Evolutionary conservation across 2,113 vertebrate genomes (phyloP).

Genomic region (Lynx canadensis): DNA sequence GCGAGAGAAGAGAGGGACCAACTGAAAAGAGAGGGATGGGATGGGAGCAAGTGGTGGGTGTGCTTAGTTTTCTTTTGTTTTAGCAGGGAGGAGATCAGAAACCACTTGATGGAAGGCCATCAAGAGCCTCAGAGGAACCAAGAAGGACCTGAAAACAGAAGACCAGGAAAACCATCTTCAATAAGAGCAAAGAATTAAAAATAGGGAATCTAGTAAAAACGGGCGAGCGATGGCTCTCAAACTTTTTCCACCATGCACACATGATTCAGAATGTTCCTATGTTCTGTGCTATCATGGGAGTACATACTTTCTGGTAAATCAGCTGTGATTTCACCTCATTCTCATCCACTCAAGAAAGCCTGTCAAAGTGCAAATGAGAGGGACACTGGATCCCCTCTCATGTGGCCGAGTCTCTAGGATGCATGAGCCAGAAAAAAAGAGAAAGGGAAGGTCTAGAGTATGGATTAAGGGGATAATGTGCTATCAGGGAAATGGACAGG

Average conservation of each 20-base stretch:
- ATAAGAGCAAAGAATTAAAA: not conserved
- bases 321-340: slow-evolving; percentile 17
- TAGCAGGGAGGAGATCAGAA: not conserved
- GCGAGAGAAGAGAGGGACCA: not conserved
- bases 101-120: not conserved
- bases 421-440: not conserved
- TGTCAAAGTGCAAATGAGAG: not conserved
- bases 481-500: not conserved
- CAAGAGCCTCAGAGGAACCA: not conserved
- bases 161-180: not conserved
- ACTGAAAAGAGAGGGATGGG: not conserved
- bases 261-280: not conserved
- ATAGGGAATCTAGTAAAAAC: not conserved
- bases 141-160: not conserved
- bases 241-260: not conserved
- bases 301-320: not conserved
- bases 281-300: not conserved
- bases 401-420: not conserved
- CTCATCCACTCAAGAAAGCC: not conserved
- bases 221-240: not conserved
- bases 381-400: not conserved
- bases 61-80: not conserved
- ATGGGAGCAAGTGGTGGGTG: not conserved
- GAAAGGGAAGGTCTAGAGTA: not conserved
- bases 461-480: not conserved